Base-by-base conservation (phyloP, 2,888 invertebrate species). In the Geophilus truncorum region DNA sequence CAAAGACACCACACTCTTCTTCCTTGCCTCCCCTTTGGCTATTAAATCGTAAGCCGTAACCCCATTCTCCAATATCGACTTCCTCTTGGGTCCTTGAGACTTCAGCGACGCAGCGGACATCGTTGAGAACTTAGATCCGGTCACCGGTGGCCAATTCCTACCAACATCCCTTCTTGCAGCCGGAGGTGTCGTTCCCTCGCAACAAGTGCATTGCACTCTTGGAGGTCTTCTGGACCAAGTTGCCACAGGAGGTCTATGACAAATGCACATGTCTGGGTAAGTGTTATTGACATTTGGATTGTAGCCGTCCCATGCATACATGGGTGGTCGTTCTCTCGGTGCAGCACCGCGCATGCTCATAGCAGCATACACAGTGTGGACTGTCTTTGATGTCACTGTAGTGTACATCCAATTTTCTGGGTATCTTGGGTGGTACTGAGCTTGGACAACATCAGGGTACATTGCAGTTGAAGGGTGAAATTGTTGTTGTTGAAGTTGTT, bases 21-120 rank as follows among this genome's bases (percentile, higher is more conserved):
- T 51, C 21, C 21, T 32, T 18, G 25, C 21, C 25, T 70, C 28
- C 9, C 23, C 36, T 12, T 79, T 79, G 15, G 77, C n/a, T 18
- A 82, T 51, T n/a, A 82, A 51, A 40, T 82, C 82, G 32, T 82
- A 82, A 21, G 82, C 80, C 30, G 80, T 80, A 15, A 82, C 77
- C 3, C 79, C 36, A 76, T 80, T 78, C 62, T 82, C 82, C 30
- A 82, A 40, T 25, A 82, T 82, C 15, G 82, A 82, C 77, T 78
- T 78, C 34, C 82, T 80, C 80, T 57, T 25, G 2, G 77, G 78
- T 23, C 30, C 36, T 9, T 4, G 10, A 6, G 77, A 32, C 18
- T 21, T 23, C 1, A 10, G 23, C 25, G 78, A 45, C 15, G 40
- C 62, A 7, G 21, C 21, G 0, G 79, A 79, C 0, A 79, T 15